Evolutionary conservation across 2,797 vertebrate genomes (phyloP), one percentile per base, ranked within the genome.

Genomic region (Cuniculus paca): DNA sequence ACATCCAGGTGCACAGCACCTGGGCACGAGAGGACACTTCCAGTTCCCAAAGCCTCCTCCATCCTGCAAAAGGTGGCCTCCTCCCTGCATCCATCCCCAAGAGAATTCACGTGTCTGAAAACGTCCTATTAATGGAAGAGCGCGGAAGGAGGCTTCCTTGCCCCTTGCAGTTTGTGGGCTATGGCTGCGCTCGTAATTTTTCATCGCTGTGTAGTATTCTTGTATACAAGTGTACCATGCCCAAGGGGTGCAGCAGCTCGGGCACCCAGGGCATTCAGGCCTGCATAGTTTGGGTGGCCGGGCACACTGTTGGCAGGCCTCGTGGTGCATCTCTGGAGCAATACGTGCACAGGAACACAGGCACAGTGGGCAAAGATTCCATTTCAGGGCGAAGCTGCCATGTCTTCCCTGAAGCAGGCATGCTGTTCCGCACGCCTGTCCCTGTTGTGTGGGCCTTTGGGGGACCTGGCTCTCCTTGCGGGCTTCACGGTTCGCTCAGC

Each of bases 171-270:
- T 20, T 7, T 2, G n/a, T 2, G 28, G 19, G 26, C 3, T 4
- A 1, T 28, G 1, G 4, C 42, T 14, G 42, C 1, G 26, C 50
- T 9, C 0, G 34, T 45, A 14, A 1, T 4, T 48, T 16, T 45
- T 36, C 52, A 0, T 2, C 8, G 24, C 83, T 5, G 31, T 9
- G 14, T 54, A 0, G 39, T 14, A n/a, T 2, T 60, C 77, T 56
- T 4, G 0, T 0, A 3, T n/a, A 0, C 0, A 2, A 17, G 0
- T 0, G 20, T 48, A 0, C 1, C 12, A 8, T 3, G 7, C 16
- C 39, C 31, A 39, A 45, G 28, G 36, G 45, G 6, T 2, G 39
- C 16, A 6, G 81, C 39, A 1, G 0, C 9, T 3, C 34, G 54
- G 54, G 36, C 8, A 19, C 36, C 13, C 0, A 0, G 48, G 36